These are phyloP conservation scores for Pteruthius melanotis DNA, from an alignment of 2,113 vertebrate genomes.

Conservation along the genomic window DNA sequence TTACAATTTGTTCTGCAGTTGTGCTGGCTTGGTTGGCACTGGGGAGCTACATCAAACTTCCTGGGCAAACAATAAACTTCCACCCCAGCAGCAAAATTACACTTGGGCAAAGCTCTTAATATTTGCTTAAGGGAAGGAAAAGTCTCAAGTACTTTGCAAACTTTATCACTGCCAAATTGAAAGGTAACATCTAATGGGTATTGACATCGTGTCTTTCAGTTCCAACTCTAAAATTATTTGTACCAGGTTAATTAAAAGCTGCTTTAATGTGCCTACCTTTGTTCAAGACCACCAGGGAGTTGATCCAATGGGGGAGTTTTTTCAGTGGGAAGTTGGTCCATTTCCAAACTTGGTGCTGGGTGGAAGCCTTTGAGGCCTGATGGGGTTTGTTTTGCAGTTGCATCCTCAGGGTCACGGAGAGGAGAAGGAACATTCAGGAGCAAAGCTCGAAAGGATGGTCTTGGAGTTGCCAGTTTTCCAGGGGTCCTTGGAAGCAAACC, in stretches of 20 bases:
- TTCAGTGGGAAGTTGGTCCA: not conserved
- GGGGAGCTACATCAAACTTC: not conserved
- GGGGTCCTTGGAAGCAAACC: constrained; percentile 9
- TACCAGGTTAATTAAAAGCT: not conserved
- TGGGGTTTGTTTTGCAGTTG: not conserved
- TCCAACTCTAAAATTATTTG: not conserved
- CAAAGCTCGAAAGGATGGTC: not conserved
- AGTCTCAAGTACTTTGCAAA: not conserved
- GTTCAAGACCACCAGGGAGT: not conserved
- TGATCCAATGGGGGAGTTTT: not conserved
- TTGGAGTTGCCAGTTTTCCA: not conserved
- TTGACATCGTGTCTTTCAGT: not conserved
- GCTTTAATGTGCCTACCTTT: not conserved
- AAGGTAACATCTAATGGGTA: not conserved
- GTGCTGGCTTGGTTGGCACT: not conserved
- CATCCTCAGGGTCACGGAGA: not conserved
- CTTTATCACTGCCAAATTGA: not conserved
- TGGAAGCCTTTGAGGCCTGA: not conserved
- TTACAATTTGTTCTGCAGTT: not conserved
- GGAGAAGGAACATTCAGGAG: not conserved
- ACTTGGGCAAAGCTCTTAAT: not conserved
- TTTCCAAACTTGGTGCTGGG: not conserved
- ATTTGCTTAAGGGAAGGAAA: not conserved
- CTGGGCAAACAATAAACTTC: not conserved
- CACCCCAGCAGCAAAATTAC: not conserved